Evolutionary conservation across 2,113 vertebrate species (phyloP).

Genomic region (Esox niger): DNA sequence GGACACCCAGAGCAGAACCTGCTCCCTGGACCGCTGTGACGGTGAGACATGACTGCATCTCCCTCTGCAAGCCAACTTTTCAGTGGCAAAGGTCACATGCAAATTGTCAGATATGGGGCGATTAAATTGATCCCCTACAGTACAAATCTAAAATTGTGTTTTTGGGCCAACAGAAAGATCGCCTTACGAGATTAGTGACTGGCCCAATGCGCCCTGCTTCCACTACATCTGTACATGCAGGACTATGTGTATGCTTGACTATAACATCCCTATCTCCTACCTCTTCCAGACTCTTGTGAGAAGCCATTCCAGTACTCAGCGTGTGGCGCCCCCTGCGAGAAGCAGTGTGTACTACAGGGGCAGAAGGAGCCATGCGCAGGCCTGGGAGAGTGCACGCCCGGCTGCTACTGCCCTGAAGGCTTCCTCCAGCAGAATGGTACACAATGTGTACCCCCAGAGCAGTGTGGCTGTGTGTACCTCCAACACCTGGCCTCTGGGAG

Average conservation of each 20-base stretch:
- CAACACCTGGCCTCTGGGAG: slow-evolving; percentile 40
- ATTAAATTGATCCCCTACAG: too few relatives aligned
- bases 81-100: background rate
- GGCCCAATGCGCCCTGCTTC: too few relatives aligned
- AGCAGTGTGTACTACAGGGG: slow-evolving; percentile 73
- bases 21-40: slow-evolving; percentile 64
- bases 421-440: slow-evolving; percentile 77
- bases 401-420: slow-evolving; percentile 88
- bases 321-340: slow-evolving; percentile 77
- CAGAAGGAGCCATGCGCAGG: slow-evolving; percentile 61
- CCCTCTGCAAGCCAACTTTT: background rate
- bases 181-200: too few relatives aligned
- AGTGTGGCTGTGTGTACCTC: slow-evolving; percentile 76
- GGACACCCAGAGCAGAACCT: slow-evolving; percentile 67
- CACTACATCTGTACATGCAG: background rate
- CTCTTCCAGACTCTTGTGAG: slow-evolving; percentile 53
- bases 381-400: slow-evolving; percentile 70
- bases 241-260: background rate
- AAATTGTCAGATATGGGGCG: too few relatives aligned
- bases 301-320: slow-evolving; percentile 74
- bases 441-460: slow-evolving; percentile 67
- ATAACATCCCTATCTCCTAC: background rate
- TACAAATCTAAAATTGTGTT: too few relatives aligned
- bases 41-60: slow-evolving; percentile 51
- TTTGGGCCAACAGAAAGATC: too few relatives aligned